phyloP scores from a whole-genome alignment of 2,797 vertebrate genomes.

The Monodelphis domestica region DNA sequence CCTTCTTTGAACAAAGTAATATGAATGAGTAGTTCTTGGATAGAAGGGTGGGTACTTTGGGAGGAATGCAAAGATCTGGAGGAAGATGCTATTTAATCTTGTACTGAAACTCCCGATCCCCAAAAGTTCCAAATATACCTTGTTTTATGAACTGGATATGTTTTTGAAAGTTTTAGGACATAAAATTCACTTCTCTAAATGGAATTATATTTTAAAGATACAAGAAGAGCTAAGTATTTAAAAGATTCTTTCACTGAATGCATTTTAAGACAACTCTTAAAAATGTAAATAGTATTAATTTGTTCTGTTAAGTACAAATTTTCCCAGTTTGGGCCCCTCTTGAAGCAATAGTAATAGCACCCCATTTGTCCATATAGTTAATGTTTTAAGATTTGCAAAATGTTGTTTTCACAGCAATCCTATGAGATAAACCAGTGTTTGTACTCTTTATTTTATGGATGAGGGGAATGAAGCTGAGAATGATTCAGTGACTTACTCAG shows the following conservation, averaged over 20 bases:
- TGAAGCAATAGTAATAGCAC: background rate
- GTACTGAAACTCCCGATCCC: background rate
- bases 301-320: constrained; percentile 8
- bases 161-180: background rate
- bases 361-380: background rate
- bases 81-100: background rate
- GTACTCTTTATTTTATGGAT: background rate
- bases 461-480: background rate
- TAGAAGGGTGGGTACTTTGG: background rate
- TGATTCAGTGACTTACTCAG: background rate
- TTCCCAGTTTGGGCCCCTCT: background rate
- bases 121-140: background rate
- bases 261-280: background rate
- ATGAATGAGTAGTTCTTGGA: background rate
- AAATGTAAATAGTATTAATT: background rate
- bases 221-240: background rate
- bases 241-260: background rate
- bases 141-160: background rate
- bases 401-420: background rate
- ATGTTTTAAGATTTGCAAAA: background rate
- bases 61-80: background rate
- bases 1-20: background rate
- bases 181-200: background rate
- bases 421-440: background rate
- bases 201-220: background rate